Evolutionary conservation across 2,797 vertebrate species (phyloP).

Genomic region (Mus minutoides): DNA sequence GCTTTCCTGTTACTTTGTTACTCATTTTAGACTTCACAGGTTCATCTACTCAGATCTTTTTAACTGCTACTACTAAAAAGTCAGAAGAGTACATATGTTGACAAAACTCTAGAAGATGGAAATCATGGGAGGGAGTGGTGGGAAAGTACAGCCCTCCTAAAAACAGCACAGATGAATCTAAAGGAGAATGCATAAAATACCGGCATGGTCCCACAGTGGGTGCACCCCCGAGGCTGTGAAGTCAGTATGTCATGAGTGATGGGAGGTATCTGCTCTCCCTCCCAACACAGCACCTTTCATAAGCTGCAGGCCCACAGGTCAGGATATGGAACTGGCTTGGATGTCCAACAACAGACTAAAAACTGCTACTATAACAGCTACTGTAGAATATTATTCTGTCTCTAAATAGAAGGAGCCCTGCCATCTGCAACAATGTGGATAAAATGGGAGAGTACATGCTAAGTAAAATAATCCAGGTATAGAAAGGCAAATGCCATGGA

Average conservation of each 20-base stretch:
- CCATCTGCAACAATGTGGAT: not conserved
- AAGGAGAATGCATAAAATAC: not conserved
- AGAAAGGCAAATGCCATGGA: not conserved
- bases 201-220: too few species aligned
- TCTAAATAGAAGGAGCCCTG: not conserved
- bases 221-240: not conserved
- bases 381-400: not conserved
- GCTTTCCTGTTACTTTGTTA: not conserved
- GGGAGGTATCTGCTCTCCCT: not conserved
- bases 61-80: not conserved
- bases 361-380: not conserved
- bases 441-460: not conserved
- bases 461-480: not conserved
- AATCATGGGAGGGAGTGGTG: not conserved
- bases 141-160: not conserved
- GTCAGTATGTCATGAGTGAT: not conserved
- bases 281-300: not conserved
- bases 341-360: not conserved
- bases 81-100: not conserved
- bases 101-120: not conserved
- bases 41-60: not conserved
- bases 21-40: not conserved
- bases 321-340: not conserved
- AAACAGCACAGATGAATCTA: not conserved
- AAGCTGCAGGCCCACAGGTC: not conserved